Percentiles rank a stretch among this genome's conserved stretches.
Evolutionary conservation across 1,140 invertebrate species (phyloP).

Genomic region (Eciton burchellii): DNA sequence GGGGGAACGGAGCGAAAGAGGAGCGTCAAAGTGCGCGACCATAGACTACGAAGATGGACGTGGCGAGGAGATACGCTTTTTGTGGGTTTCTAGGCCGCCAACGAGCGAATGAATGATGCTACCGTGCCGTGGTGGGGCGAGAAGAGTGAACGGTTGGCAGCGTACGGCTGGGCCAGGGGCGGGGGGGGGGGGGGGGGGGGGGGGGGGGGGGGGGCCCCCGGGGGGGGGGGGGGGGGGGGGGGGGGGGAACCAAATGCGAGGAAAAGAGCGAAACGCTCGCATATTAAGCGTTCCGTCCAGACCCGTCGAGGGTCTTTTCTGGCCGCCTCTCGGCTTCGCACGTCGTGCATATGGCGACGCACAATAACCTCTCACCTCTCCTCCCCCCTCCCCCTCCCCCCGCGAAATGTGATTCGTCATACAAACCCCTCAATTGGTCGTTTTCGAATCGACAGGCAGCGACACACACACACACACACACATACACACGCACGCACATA

Average conservation of each 20-base stretch:
- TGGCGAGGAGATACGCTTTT: constrained; percentile 77
- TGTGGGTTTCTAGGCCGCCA: constrained; percentile 83
- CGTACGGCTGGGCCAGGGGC: too few relatives aligned
- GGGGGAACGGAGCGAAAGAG: background rate
- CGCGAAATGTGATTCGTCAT: constrained; percentile 63
- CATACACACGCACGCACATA: too few relatives aligned
- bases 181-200: too few relatives aligned
- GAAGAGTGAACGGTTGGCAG: too few relatives aligned
- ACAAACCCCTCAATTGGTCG: constrained; percentile 10
- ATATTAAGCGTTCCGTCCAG: background rate
- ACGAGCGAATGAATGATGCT: constrained; percentile 84
- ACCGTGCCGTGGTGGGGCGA: too few relatives aligned
- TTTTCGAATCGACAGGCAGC: constrained; percentile 32
- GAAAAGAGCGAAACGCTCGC: too few relatives aligned
- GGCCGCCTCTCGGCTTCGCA: constrained; percentile 5
- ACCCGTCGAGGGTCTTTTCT: background rate
- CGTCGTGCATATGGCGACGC: background rate
- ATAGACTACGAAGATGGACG: constrained; percentile 66
- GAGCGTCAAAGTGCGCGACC: constrained; percentile 48
- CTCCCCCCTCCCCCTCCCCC: too few relatives aligned
- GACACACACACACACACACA: too few relatives aligned
- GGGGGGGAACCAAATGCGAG: too few relatives aligned
- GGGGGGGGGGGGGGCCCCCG: too few relatives aligned
- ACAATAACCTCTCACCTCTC: background rate
- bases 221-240: too few relatives aligned